Conservation (phyloP, 2,888 invertebrate species). For the Hydriomena furcata region DNA sequence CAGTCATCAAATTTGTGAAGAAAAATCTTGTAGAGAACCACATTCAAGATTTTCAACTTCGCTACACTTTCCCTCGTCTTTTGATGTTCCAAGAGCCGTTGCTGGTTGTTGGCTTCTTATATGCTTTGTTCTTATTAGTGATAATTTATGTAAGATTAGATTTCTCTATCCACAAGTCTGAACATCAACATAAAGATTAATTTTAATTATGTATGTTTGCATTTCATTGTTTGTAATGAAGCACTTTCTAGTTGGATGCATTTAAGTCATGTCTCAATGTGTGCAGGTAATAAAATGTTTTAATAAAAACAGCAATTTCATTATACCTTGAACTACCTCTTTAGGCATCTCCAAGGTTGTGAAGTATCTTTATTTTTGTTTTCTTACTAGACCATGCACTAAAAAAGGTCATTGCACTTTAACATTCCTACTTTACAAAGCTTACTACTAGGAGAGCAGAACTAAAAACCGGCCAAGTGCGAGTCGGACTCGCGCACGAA, state of each 20-base stretch:
- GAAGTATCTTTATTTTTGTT: neutral
- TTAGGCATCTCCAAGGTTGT: too few relatives aligned
- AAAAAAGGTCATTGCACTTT: too few relatives aligned
- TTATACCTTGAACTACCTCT: constrained; percentile 20
- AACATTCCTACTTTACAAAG: too few relatives aligned
- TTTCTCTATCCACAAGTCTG: constrained; percentile 94
- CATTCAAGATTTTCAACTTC: constrained; percentile 96
- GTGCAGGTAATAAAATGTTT: constrained; percentile 57
- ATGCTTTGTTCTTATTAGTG: constrained; percentile 93
- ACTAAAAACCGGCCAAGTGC: too few relatives aligned
- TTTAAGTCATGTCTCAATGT: constrained; percentile 52
- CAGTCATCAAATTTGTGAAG: constrained; percentile 92
- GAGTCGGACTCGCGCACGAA: too few relatives aligned
- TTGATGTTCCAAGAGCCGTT: constrained; percentile 97
- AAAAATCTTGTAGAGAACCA: constrained; percentile 97
- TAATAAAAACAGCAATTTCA: constrained; percentile 36
- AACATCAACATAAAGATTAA: constrained; percentile 83
- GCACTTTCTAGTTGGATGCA: constrained; percentile 55
- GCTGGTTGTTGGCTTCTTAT: constrained; percentile 93
- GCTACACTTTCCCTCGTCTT: constrained; percentile 93
- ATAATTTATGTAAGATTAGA: constrained; percentile 97
- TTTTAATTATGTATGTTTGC: constrained; percentile 32
- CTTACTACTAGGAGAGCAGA: too few relatives aligned
- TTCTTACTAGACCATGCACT: too few relatives aligned
- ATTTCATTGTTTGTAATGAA: constrained; percentile 44